Evolutionary conservation across 92 coral and sea anemone genomes (phyloP).

Genomic region (Actinernus sp.): DNA sequence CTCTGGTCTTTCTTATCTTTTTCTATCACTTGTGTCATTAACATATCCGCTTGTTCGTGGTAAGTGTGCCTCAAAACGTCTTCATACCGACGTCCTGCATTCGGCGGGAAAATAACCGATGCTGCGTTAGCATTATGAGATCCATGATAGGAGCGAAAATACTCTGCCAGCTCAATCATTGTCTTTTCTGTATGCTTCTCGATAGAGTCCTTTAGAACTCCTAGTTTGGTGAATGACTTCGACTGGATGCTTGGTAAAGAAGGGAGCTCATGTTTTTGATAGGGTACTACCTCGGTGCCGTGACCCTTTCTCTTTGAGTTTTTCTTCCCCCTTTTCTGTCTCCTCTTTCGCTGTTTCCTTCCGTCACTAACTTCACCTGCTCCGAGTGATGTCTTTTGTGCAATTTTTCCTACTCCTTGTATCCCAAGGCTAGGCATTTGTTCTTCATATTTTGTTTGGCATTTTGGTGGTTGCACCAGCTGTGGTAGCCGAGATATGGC

Average conservation of each 20-base stretch:
- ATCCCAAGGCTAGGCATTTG: slow-evolving; percentile 3
- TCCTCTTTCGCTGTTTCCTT: background rate
- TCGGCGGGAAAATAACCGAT: background rate
- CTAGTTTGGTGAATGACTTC: background rate
- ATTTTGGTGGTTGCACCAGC: background rate
- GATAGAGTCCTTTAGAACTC: background rate
- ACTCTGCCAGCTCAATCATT: slow-evolving; percentile 18
- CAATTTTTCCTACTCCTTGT: slow-evolving; percentile 21
- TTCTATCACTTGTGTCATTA: slow-evolving; percentile 45
- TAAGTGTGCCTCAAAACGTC: background rate
- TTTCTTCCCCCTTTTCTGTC: background rate
- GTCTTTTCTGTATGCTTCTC: slow-evolving; percentile 1
- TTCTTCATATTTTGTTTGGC: background rate
- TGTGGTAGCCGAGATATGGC: slow-evolving; percentile 15
- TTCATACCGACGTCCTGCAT: background rate
- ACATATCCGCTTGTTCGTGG: slow-evolving; percentile 1
- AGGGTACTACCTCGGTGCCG: background rate
- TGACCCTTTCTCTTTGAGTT: background rate
- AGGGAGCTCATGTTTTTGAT: background rate
- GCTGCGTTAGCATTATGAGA: background rate
- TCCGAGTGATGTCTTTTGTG: background rate
- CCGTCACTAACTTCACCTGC: background rate
- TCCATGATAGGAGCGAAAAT: slow-evolving; percentile 13
- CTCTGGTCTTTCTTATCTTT: slow-evolving; percentile 36
- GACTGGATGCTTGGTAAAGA: slow-evolving; percentile 8